phyloP scores from a whole-genome alignment of 1,140 invertebrate genomes.

The Solen grandis region DNA sequence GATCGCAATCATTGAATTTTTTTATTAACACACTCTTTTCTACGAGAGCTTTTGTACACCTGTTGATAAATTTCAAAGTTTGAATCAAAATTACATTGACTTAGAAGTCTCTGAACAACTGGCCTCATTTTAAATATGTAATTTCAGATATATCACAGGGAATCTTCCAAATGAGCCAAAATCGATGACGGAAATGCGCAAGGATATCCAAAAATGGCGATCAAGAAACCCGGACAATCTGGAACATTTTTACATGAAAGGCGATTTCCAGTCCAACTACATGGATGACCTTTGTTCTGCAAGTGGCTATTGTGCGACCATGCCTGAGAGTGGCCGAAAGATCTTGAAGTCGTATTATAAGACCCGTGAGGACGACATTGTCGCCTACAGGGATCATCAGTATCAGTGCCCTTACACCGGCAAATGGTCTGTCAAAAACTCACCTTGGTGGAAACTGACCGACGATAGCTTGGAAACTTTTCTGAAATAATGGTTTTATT shows the following conservation, averaged over 20 bases:
- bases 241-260: background rate
- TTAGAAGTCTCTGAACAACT: background rate
- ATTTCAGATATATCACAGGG: constrained; percentile 31
- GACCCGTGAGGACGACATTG: constrained; percentile 5
- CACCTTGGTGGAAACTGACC: no score
- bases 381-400: constrained; percentile 5
- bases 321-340: background rate
- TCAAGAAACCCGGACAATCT: background rate
- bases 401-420: no score
- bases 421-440: no score
- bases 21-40: background rate
- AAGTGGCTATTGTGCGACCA: background rate
- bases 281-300: background rate
- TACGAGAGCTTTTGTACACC: background rate
- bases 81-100: background rate
- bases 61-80: background rate
- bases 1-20: background rate
- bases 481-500: no score
- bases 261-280: constrained; percentile 25
- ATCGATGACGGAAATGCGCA: background rate
- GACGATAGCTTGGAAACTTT: no score
- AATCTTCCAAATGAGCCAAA: constrained; percentile 12
- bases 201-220: constrained; percentile 14
- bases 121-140: background rate
- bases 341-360: constrained; percentile 12